Conservation (phyloP, 2,888 invertebrate species). For the Tineola bisselliella region DNA sequence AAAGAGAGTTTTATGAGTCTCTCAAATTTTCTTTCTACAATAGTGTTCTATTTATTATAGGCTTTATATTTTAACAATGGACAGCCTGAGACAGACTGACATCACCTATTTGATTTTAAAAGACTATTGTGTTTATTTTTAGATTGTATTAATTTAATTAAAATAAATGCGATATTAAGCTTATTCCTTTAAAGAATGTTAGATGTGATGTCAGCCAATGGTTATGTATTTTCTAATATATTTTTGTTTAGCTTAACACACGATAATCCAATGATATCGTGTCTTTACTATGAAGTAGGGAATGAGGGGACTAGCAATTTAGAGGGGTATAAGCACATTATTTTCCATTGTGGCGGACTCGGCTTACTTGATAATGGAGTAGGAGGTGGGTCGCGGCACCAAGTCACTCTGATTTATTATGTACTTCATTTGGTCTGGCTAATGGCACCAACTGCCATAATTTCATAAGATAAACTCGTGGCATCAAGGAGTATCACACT, state of each 20-base stretch:
- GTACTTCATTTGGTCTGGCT: slow-evolving; percentile 10
- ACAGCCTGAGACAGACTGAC: no score
- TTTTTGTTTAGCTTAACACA: neutral
- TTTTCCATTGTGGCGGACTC: slow-evolving; percentile 13
- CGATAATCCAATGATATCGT: neutral
- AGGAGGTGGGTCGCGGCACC: slow-evolving; percentile 8
- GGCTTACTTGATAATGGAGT: slow-evolving; percentile 10
- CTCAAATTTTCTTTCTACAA: no score
- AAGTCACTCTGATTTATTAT: slow-evolving; percentile 12
- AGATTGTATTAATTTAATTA: no score
- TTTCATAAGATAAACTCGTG: slow-evolving; percentile 12
- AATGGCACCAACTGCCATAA: slow-evolving; percentile 10
- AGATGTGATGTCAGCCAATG: no score
- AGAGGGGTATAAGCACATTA: slow-evolving; percentile 14
- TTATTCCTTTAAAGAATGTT: no score
- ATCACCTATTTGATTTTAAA: no score
- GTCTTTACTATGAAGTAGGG: neutral
- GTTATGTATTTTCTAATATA: no score
- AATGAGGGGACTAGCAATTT: slow-evolving; percentile 9
- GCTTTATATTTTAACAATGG: no score
- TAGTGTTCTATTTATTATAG: no score
- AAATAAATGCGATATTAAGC: no score
- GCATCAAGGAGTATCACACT: slow-evolving; percentile 5
- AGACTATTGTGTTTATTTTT: no score
- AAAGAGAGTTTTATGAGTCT: no score